These are phyloP conservation scores for Sesia bembeciformis DNA, from an alignment of 2,888 invertebrate genomes.

Conservation along the genomic window DNA sequence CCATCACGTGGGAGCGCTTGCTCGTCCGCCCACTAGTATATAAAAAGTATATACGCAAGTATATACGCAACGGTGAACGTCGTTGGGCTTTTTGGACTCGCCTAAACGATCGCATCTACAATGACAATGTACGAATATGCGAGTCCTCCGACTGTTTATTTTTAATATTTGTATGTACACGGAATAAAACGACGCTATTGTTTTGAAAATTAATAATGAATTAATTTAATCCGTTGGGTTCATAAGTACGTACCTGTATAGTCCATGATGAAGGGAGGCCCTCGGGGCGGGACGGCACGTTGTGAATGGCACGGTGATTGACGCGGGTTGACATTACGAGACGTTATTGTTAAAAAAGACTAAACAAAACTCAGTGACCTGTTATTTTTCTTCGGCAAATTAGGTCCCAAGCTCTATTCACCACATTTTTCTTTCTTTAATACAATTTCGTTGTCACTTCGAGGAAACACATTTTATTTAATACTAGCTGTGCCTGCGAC, in stretches of 20 bases:
- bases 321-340: conserved; percentile 38
- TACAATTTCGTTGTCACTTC: background rate
- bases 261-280: conserved; percentile 1
- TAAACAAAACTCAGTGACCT: conserved; percentile 1
- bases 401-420: background rate
- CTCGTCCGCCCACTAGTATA: no score
- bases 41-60: no score
- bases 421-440: background rate
- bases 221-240: background rate
- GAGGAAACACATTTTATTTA: no score
- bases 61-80: no score
- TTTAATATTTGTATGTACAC: background rate
- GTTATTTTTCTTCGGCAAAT: background rate
- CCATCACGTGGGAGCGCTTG: no score
- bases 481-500: no score
- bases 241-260: conserved; percentile 1
- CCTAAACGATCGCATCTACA: no score
- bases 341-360: conserved; percentile 21
- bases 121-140: no score
- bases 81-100: no score
- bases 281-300: conserved; percentile 18
- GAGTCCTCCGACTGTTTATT: background rate
- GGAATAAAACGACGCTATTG: background rate
- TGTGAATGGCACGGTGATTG: conserved; percentile 26
- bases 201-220: background rate